A percentile compares a stretch with the other conserved stretches of the same genome.
These are phyloP conservation scores for Arvicanthis niloticus DNA, from an alignment of 2,113 vertebrate species.

Conservation along the genomic window DNA sequence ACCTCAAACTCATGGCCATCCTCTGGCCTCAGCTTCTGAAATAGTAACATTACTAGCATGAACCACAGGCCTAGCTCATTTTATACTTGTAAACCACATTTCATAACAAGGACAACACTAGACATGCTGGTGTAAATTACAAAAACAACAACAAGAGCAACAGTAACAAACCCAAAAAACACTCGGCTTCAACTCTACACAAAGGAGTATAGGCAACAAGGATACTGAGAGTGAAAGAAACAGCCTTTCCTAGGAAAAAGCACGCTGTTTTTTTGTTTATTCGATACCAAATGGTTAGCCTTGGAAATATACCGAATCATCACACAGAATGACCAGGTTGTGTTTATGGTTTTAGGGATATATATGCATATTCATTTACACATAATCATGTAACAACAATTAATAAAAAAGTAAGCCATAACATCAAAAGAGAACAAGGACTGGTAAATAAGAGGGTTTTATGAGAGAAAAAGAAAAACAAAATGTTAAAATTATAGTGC, in stretches of 20 bases:
- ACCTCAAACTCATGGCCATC: not conserved
- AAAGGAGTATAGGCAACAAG: too few species aligned
- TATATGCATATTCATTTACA: not conserved
- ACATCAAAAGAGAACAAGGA: not conserved
- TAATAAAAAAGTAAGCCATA: not conserved
- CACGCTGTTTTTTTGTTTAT: not conserved
- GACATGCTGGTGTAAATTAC: not conserved
- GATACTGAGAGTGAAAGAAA: not conserved
- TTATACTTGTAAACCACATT: not conserved
- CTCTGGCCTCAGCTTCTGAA: too few species aligned
- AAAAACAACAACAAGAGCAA: too few species aligned
- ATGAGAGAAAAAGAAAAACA: not conserved
- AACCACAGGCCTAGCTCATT: not conserved
- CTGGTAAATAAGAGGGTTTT: not conserved
- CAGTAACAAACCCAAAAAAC: too few species aligned
- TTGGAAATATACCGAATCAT: not conserved
- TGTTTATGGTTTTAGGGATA: not conserved
- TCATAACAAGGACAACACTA: not conserved
- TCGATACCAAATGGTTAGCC: not conserved
- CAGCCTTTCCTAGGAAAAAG: accelerated
- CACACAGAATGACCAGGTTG: not conserved
- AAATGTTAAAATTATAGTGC: not conserved
- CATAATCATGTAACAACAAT: not conserved
- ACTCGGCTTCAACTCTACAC: not conserved
- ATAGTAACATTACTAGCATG: too few species aligned